These are phyloP conservation scores for Ahaetulla prasina DNA, from an alignment of 2,113 vertebrate genomes.

Conservation along the genomic window DNA sequence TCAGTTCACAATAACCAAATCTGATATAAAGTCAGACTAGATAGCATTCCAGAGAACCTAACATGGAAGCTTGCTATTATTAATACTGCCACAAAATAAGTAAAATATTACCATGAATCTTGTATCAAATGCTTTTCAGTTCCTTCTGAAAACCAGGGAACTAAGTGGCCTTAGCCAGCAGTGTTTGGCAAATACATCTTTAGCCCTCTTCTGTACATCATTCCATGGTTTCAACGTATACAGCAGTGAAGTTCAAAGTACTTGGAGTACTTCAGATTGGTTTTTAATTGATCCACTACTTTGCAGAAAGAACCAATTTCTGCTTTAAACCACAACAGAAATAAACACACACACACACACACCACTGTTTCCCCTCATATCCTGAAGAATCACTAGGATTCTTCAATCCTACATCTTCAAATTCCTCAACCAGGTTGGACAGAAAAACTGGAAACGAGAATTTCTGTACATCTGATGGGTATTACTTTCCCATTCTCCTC, in stretches of 20 bases:
- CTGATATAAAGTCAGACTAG: neutral
- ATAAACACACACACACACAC: neutral
- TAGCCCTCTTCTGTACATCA: neutral
- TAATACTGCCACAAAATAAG: neutral
- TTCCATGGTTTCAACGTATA: neutral
- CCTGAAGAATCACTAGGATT: too few relatives aligned
- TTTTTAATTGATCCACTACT: neutral
- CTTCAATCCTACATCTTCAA: neutral
- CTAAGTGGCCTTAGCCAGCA: neutral
- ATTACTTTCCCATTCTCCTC: neutral
- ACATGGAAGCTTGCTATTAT: neutral
- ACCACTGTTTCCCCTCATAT: neutral
- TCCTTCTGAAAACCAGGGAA: neutral
- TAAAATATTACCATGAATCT: neutral
- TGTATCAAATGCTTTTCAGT: neutral
- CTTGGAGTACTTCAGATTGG: neutral
- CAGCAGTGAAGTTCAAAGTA: neutral
- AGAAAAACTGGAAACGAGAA: neutral
- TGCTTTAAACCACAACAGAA: neutral
- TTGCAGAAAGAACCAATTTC: neutral
- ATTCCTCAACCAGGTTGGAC: neutral
- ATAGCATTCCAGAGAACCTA: neutral
- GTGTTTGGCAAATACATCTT: neutral
- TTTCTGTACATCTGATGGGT: neutral
- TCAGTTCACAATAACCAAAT: neutral